Evolutionary conservation across 2,888 invertebrate genomes (phyloP).

Genomic region (Polyommatus icarus): DNA sequence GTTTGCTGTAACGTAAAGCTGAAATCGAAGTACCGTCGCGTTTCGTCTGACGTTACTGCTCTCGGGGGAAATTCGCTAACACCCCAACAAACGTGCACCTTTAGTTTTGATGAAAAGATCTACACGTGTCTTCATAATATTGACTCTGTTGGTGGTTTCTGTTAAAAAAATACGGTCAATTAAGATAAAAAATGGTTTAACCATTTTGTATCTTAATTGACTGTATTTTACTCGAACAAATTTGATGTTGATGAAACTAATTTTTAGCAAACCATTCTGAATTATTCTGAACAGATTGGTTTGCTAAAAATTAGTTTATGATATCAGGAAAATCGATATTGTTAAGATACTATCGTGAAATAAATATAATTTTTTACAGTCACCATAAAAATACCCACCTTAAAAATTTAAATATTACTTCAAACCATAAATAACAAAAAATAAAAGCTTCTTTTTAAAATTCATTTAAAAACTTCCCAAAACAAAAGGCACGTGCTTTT

Average conservation of each 20-base stretch:
- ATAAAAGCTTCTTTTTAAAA: not conserved
- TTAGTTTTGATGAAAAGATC: conserved; percentile 20
- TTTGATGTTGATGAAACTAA: too few species aligned
- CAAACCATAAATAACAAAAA: not conserved
- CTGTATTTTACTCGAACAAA: too few species aligned
- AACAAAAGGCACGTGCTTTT: not conserved
- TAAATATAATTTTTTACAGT: too few species aligned
- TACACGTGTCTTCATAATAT: not conserved
- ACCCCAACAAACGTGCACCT: conserved; percentile 43
- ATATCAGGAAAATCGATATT: too few species aligned
- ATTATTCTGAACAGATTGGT: too few species aligned
- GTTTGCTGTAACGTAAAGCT: conserved; percentile 50
- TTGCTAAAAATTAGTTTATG: too few species aligned
- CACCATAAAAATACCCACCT: not conserved
- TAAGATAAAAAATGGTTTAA: too few species aligned
- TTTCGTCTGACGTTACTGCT: conserved; percentile 64
- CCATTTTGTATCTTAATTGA: too few species aligned
- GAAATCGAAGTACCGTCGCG: conserved; percentile 59
- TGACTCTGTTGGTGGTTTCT: too few species aligned
- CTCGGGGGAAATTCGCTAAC: conserved; percentile 74
- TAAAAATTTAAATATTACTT: not conserved
- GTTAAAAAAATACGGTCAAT: too few species aligned
- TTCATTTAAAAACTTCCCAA: conserved; percentile 1
- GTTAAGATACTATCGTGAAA: too few species aligned
- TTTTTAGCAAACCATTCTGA: too few species aligned